A percentile compares a stretch with the other conserved stretches of the same genome.
phyloP scores from a whole-genome alignment of 2,113 vertebrate species.

The Alethe castanea region DNA sequence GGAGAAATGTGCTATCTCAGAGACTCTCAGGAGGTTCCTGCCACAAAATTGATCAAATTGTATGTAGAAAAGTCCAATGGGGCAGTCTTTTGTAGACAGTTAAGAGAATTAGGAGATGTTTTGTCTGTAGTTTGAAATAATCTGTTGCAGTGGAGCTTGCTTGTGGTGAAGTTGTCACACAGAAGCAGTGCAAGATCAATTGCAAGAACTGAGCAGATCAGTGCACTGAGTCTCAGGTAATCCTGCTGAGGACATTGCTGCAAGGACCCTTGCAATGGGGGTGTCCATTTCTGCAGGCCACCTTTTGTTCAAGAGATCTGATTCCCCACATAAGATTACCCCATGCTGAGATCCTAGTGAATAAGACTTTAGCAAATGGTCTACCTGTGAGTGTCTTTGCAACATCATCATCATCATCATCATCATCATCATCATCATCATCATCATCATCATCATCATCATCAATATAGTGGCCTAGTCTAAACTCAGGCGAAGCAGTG shows the following conservation, averaged over 20 bases:
- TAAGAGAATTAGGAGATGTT: background rate
- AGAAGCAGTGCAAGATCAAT: background rate
- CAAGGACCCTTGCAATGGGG: background rate
- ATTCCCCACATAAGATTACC: background rate
- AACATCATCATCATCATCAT: background rate
- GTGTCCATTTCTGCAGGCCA: background rate
- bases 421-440: no score
- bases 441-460: background rate
- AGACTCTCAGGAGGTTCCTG: background rate
- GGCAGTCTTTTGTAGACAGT: background rate
- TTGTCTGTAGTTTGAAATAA: background rate
- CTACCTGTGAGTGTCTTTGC: background rate
- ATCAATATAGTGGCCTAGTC: background rate
- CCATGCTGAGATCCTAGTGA: background rate
- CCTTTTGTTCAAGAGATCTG: background rate
- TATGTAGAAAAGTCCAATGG: background rate
- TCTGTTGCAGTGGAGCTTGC: background rate
- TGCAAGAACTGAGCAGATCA: background rate
- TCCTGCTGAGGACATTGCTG: background rate
- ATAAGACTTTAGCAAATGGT: background rate
- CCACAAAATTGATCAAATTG: background rate
- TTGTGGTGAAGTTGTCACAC: background rate
- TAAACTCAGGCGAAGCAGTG: background rate
- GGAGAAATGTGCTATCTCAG: background rate
- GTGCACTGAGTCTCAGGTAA: background rate